Conservation (phyloP, 35 echinoderm and acorn worm genomes). For the Eucidaris tribuloides region DNA sequence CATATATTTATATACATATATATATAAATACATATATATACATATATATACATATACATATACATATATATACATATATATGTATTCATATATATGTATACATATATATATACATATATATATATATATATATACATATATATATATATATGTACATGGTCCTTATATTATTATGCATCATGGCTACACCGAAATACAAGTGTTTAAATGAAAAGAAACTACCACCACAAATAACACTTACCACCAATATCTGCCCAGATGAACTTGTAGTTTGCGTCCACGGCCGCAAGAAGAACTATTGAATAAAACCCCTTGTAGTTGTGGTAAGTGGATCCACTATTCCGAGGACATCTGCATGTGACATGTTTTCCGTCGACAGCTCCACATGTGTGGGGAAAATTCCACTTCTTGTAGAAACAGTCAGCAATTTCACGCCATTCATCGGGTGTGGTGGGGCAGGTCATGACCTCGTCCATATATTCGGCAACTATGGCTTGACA, state of each 20-base stretch:
- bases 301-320: slow-evolving; percentile 74
- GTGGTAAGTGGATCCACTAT: slow-evolving; percentile 41
- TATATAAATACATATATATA: no score
- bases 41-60: no score
- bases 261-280: slow-evolving; percentile 3
- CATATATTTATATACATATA: no score
- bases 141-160: background rate
- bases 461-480: slow-evolving; percentile 52
- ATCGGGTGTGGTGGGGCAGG: slow-evolving; percentile 21
- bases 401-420: slow-evolving; percentile 41
- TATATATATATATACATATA: no score
- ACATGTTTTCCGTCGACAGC: slow-evolving; percentile 72
- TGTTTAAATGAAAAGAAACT: background rate
- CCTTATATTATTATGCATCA: background rate
- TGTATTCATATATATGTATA: background rate
- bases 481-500: slow-evolving; percentile 44
- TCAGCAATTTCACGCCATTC: slow-evolving; percentile 15
- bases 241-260: background rate
- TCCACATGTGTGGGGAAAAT: slow-evolving; percentile 64
- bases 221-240: background rate
- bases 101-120: no score
- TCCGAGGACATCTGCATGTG: slow-evolving; percentile 26
- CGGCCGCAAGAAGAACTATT: slow-evolving; percentile 31
- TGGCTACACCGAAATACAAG: background rate
- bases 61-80: background rate